A percentile compares a stretch with the other conserved stretches of the same genome.
Conservation (phyloP, 2,888 invertebrate genomes). For the Nomada ferruginata region DNA sequence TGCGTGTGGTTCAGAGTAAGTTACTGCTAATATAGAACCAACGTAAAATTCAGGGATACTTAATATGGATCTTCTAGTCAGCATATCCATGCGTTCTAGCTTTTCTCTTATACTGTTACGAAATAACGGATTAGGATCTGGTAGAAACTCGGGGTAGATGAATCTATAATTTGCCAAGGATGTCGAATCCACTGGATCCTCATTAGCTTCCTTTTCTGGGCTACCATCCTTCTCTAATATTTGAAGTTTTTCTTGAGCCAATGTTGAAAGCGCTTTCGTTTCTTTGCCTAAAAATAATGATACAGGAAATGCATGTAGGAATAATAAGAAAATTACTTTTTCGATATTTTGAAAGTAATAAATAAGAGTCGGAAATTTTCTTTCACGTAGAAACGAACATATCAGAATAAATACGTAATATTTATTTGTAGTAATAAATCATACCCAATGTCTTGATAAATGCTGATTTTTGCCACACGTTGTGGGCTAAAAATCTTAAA, state of each 20-base stretch:
- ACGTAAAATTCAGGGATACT: slow-evolving; percentile 99
- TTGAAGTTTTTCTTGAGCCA: slow-evolving; percentile 6
- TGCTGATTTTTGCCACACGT: slow-evolving; percentile 26
- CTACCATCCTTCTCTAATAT: neutral
- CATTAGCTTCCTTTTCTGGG: neutral
- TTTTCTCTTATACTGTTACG: slow-evolving; percentile 94
- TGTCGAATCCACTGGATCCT: neutral
- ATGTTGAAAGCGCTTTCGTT: slow-evolving; percentile 27
- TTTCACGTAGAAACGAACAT: neutral
- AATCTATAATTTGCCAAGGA: slow-evolving; percentile 34
- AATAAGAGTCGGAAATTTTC: neutral
- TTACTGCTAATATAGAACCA: slow-evolving; percentile 95
- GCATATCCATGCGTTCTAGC: slow-evolving; percentile 96
- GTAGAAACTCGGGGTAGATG: slow-evolving; percentile 96
- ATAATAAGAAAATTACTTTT: neutral
- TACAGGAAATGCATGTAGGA: neutral
- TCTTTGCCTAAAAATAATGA: slow-evolving; percentile 40
- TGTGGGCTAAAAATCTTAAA: slow-evolving; percentile 37
- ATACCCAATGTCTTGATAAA: slow-evolving; percentile 45
- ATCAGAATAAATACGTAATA: neutral
- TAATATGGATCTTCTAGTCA: slow-evolving; percentile 91
- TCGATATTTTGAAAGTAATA: neutral
- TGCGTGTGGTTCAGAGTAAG: slow-evolving; percentile 93
- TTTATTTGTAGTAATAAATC: slow-evolving; percentile 9
- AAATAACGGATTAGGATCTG: slow-evolving; percentile 91